Conservation (phyloP, 2,113 vertebrate species). For the Aegypius monachus region DNA sequence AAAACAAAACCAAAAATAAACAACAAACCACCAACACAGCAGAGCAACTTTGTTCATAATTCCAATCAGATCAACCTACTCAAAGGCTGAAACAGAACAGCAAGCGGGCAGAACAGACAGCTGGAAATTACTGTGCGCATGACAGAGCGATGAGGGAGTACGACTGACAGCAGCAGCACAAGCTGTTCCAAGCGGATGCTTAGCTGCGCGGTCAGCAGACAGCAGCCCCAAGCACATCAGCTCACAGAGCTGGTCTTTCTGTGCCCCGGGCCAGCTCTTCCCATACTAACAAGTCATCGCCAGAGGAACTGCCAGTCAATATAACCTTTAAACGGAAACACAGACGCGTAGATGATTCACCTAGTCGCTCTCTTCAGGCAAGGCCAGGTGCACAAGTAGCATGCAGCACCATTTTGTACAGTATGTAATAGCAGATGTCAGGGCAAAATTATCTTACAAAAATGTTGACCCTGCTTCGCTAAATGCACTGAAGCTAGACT, state of each 20-base stretch:
- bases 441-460: background rate
- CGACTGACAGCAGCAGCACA: background rate
- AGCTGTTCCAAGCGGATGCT: background rate
- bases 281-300: background rate
- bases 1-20: background rate
- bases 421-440: background rate
- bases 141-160: background rate
- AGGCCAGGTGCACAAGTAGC: background rate
- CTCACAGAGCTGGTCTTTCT: background rate
- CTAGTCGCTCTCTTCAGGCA: accelerated
- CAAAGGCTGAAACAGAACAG: background rate
- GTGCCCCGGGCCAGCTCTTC: background rate
- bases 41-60: background rate
- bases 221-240: background rate
- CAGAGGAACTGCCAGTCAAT: accelerated
- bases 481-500: background rate
- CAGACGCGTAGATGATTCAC: accelerated
- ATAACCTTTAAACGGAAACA: background rate
- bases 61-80: accelerated
- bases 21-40: background rate
- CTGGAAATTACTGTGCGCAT: accelerated
- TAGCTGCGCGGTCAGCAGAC: background rate
- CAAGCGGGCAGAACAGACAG: accelerated
- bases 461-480: background rate
- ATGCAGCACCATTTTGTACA: background rate